These are phyloP conservation scores for Quiscalus mexicanus DNA, from an alignment of 2,113 vertebrate species.

Conservation along the genomic window DNA sequence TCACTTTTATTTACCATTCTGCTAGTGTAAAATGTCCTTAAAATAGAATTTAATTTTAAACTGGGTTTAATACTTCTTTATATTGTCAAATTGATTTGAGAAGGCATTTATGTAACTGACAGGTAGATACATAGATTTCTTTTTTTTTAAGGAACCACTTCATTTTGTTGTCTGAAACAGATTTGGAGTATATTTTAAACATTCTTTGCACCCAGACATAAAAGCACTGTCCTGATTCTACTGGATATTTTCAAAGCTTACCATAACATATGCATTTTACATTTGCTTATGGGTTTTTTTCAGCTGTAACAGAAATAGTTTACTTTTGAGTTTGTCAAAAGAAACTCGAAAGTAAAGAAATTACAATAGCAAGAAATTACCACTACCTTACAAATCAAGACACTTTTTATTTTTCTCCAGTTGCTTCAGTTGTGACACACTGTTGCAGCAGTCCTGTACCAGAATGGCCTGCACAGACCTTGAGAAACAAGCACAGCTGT, in stretches of 20 bases:
- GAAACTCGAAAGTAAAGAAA: too few species aligned
- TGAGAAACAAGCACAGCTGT: neutral
- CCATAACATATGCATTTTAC: neutral
- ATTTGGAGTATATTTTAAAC: neutral
- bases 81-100: conserved; percentile 1
- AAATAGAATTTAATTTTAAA: conserved; percentile 29
- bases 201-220: neutral
- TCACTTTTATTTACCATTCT: conserved; percentile 5
- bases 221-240: neutral
- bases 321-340: neutral
- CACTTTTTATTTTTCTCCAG: neutral
- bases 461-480: neutral
- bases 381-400: neutral
- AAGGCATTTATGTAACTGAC: conserved; percentile 23
- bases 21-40: neutral
- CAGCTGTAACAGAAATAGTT: neutral
- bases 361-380: neutral
- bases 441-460: neutral
- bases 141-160: neutral
- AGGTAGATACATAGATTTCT: neutral
- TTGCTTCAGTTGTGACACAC: neutral
- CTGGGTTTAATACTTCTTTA: conserved; percentile 1
- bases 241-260: neutral
- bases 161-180: neutral
- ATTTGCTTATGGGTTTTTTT: neutral